Conservation (phyloP, 30 jellyfish, hydroid and myxozoan genomes). For the Hydra vulgaris region DNA sequence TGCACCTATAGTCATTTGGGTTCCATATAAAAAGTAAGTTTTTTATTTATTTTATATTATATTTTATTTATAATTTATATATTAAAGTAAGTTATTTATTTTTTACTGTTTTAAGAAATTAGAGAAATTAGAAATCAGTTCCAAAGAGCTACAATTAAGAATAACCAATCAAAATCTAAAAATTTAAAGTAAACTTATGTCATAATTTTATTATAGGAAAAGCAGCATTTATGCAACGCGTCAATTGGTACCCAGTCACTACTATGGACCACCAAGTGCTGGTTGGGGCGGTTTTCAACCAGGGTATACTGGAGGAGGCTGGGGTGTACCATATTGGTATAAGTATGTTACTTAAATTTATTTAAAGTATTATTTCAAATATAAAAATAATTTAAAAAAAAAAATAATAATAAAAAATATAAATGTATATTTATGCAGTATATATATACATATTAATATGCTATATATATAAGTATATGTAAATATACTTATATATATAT, state of each 20-base stretch:
- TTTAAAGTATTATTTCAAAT: neutral
- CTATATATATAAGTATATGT: no score
- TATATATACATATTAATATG: no score
- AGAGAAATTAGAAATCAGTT: no score
- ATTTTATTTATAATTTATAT: no score
- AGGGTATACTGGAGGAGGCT: conserved; percentile 96
- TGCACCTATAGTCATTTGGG: neutral
- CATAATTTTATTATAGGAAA: neutral
- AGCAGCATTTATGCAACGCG: neutral
- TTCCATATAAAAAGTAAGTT: neutral
- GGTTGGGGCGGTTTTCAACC: conserved; percentile 99
- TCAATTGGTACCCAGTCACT: conserved; percentile 29
- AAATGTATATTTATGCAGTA: neutral
- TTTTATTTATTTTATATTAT: no score
- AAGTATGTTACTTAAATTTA: conserved; percentile 55
- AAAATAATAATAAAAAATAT: neutral
- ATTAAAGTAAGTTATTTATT: no score
- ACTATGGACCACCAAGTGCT: conserved; percentile 99
- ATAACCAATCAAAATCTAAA: neutral
- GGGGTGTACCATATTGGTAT: conserved; percentile 99
- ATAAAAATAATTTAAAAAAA: neutral
- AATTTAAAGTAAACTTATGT: no score
- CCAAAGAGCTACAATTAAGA: no score
- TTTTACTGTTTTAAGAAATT: no score
- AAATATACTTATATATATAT: no score